phyloP scores from a whole-genome alignment of 2,888 invertebrate species.

The Pogonocherus hispidulus region DNA sequence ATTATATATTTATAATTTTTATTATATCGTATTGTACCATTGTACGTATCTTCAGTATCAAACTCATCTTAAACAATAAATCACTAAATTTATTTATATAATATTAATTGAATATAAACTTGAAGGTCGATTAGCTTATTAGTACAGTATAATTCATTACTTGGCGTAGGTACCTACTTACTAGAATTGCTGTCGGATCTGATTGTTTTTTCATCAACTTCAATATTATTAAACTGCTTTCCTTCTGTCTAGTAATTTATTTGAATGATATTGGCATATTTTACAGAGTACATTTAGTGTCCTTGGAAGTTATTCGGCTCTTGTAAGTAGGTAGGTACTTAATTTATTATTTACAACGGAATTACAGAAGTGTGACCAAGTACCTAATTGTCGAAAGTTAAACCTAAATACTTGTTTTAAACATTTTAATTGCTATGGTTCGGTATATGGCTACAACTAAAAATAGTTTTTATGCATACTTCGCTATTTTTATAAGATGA shows the following conservation, averaged over 20 bases:
- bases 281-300: not conserved
- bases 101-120: too few species aligned
- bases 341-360: conserved; percentile 4
- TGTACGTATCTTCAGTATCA: too few species aligned
- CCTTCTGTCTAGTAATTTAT: not conserved
- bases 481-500: not conserved
- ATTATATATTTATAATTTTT: too few species aligned
- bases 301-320: conserved; percentile 12
- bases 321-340: not conserved
- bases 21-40: too few species aligned
- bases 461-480: not conserved
- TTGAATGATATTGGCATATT: not conserved
- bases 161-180: too few species aligned
- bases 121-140: too few species aligned
- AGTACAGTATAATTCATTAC: too few species aligned
- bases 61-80: too few species aligned
- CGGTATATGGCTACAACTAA: not conserved
- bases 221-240: conserved; percentile 1
- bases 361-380: conserved; percentile 1
- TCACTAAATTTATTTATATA: too few species aligned
- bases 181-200: too few species aligned
- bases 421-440: not conserved
- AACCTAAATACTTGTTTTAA: not conserved
- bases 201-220: not conserved
- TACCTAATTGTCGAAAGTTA: not conserved